phyloP scores from a whole-genome alignment of 2,888 invertebrate species.

The Cryptocephalus primarius region DNA sequence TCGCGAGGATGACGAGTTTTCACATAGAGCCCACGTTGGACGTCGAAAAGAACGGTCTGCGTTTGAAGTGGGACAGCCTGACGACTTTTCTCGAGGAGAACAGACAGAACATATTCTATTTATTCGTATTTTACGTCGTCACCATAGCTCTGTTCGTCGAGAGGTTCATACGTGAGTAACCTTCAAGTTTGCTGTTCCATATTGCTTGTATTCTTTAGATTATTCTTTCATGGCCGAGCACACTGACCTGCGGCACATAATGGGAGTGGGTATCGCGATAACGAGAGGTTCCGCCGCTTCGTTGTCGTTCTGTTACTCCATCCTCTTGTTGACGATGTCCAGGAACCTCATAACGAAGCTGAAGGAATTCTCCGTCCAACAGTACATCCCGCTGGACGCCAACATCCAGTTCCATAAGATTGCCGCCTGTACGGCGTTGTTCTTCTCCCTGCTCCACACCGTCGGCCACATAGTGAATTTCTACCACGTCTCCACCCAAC shows the following conservation, averaged over 20 bases:
- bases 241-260: constrained; percentile 86
- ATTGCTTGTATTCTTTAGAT: constrained; percentile 40
- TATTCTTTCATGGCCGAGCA: constrained; percentile 96
- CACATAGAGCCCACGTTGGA: constrained; percentile 76
- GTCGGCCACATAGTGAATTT: constrained; percentile 95
- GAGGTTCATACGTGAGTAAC: constrained; percentile 73
- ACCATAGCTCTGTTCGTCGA: constrained; percentile 91
- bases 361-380: constrained; percentile 87
- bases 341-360: constrained; percentile 83
- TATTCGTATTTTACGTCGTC: constrained; percentile 90
- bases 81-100: constrained; percentile 93
- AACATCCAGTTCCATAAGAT: constrained; percentile 97
- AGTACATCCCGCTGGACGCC: constrained; percentile 87
- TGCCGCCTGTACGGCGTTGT: constrained; percentile 86
- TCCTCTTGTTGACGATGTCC: constrained; percentile 87
- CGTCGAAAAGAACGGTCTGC: constrained; percentile 54
- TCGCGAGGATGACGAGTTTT: constrained; percentile 90
- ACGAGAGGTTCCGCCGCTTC: constrained; percentile 91
- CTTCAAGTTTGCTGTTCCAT: not conserved
- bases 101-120: constrained; percentile 88
- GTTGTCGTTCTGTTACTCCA: constrained; percentile 86
- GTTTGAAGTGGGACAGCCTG: constrained; percentile 73
- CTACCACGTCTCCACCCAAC: constrained; percentile 94
- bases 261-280: constrained; percentile 95
- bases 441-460: constrained; percentile 86